phyloP scores from a whole-genome alignment of 2,797 vertebrate species.

The Lycodopsis pacificus region DNA sequence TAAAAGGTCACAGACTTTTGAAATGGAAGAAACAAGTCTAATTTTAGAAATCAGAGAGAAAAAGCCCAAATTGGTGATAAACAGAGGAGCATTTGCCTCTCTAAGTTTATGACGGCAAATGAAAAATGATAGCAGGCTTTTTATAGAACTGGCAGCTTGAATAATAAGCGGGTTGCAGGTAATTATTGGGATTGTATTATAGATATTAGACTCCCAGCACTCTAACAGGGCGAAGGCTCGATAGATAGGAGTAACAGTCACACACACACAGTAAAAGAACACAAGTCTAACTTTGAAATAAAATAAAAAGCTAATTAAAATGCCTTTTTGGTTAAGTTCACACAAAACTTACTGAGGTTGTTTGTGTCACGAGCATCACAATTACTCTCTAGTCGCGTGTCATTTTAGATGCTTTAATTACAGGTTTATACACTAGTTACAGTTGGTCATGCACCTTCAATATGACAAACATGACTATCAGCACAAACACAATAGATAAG shows the following conservation, averaged over 20 bases:
- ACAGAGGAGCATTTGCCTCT: not conserved
- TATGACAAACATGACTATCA: slow-evolving; percentile 9
- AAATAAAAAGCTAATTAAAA: not conserved
- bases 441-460: slow-evolving; percentile 29
- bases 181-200: slow-evolving; percentile 29
- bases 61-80: not conserved
- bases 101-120: slow-evolving; percentile 21
- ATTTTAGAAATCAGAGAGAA: not conserved
- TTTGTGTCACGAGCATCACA: slow-evolving; percentile 19
- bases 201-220: slow-evolving; percentile 1
- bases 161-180: slow-evolving; percentile 17
- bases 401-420: slow-evolving; percentile 37
- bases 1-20: not conserved
- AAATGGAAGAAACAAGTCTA: not conserved
- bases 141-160: slow-evolving; percentile 19
- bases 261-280: not conserved
- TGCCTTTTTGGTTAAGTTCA: not conserved
- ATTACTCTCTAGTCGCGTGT: not conserved
- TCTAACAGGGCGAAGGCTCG: not conserved
- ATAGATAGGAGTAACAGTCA: not conserved
- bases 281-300: not conserved
- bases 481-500: slow-evolving; percentile 36
- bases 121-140: slow-evolving; percentile 27
- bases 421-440: slow-evolving; percentile 27
- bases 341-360: not conserved